Conservation (phyloP, 2,888 invertebrate genomes). For the Callinectes sapidus region DNA sequence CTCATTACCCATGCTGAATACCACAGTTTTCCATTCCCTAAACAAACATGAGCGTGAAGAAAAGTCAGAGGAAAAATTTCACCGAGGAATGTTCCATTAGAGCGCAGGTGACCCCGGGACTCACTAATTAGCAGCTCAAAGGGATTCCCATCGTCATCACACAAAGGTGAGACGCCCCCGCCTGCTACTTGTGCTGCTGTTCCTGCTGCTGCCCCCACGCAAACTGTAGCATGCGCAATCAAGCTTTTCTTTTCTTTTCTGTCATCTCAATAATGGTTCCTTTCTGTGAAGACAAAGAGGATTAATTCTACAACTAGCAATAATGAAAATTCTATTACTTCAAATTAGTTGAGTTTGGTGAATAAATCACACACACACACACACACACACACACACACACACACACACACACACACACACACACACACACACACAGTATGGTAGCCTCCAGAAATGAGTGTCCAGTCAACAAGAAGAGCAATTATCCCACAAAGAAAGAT, state of each 20-base stretch:
- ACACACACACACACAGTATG: background rate
- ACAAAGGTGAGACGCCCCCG: background rate
- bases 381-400: background rate
- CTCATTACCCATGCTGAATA: background rate
- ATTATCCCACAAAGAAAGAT: background rate
- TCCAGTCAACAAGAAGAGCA: background rate
- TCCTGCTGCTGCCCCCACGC: background rate
- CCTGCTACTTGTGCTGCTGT: background rate
- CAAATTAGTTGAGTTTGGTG: background rate
- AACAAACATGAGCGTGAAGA: background rate
- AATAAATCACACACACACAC: background rate
- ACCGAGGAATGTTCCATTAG: background rate
- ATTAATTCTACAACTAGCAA: background rate
- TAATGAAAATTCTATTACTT: background rate
- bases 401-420: background rate
- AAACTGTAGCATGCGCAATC: background rate
- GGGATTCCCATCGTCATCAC: background rate
- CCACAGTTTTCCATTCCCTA: background rate
- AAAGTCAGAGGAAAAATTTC: background rate
- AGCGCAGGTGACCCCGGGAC: background rate
- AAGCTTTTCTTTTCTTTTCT: background rate
- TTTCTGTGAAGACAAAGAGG: background rate
- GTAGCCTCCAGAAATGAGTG: background rate
- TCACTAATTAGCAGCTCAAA: conserved; percentile 1
- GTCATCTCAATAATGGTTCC: background rate